These are phyloP conservation scores for Chelonus insularis DNA, from an alignment of 1,140 invertebrate species.

Conservation along the genomic window DNA sequence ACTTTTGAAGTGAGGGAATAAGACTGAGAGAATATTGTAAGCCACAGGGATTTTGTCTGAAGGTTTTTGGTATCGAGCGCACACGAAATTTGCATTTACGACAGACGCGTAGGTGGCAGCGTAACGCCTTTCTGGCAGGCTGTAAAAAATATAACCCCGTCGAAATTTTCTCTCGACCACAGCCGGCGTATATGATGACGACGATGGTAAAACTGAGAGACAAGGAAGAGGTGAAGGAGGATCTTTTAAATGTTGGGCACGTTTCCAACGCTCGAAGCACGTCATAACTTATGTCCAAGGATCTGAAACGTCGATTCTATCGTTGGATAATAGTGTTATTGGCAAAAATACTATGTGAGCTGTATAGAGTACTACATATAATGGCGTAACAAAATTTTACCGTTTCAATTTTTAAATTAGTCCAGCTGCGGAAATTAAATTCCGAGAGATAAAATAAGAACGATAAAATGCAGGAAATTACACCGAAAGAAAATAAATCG, in stretches of 20 bases:
- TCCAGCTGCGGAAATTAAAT: neutral
- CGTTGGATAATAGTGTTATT: neutral
- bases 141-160: slow-evolving; percentile 30
- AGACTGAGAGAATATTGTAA: neutral
- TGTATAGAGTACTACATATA: too few relatives aligned
- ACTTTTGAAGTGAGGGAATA: slow-evolving; percentile 3
- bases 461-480: neutral
- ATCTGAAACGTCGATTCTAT: slow-evolving; percentile 12
- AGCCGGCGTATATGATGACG: neutral
- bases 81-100: slow-evolving; percentile 33
- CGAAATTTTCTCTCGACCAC: slow-evolving; percentile 23
- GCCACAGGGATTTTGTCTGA: slow-evolving; percentile 16
- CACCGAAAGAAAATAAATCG: neutral
- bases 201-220: neutral
- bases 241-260: neutral
- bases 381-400: neutral
- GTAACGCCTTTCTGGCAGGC: slow-evolving; percentile 30
- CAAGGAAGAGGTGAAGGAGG: neutral
- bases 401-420: neutral
- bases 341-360: neutral
- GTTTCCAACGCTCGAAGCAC: slow-evolving; percentile 10
- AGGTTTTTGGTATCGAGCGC: slow-evolving; percentile 3
- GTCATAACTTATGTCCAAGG: slow-evolving; percentile 8
- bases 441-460: neutral
- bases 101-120: slow-evolving; percentile 33